Percentiles rank a stretch among this genome's conserved stretches.
phyloP scores from a whole-genome alignment of 2,797 vertebrate species.

The Fistularia tabacaria region DNA sequence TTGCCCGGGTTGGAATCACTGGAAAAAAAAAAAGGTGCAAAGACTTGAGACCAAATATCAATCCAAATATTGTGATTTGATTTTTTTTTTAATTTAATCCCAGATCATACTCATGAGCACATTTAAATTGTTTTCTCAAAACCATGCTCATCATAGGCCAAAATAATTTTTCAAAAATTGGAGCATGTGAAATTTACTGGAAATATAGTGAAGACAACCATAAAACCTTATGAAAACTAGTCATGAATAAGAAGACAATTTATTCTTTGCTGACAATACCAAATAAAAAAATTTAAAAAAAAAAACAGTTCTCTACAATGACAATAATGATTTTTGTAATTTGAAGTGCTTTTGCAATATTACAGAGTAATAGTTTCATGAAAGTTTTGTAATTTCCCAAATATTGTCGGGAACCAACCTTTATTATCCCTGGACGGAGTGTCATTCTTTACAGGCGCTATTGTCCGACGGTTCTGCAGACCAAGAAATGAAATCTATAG shows the following conservation, averaged over 20 bases:
- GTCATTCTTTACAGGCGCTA: slow-evolving; percentile 85
- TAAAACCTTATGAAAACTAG: too few species aligned
- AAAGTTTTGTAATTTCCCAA: neutral
- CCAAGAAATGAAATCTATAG: slow-evolving; percentile 1
- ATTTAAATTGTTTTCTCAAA: too few species aligned
- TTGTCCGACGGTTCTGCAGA: slow-evolving; percentile 86
- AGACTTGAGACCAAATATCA: neutral
- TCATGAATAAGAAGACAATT: too few species aligned
- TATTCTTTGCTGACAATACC: too few species aligned
- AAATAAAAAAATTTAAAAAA: too few species aligned
- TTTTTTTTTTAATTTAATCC: neutral
- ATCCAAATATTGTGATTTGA: neutral
- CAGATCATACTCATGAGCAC: too few species aligned
- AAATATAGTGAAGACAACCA: too few species aligned
- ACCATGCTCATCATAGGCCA: too few species aligned
- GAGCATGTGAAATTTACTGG: too few species aligned
- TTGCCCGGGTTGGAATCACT: slow-evolving; percentile 84
- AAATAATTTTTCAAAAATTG: too few species aligned
- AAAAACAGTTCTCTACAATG: too few species aligned
- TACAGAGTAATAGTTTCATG: too few species aligned
- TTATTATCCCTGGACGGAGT: slow-evolving; percentile 88
- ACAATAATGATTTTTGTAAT: neutral
- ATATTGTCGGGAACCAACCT: slow-evolving; percentile 74
- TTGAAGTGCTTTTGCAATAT: neutral
- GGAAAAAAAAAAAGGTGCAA: slow-evolving; percentile 18